phyloP scores from a whole-genome alignment of 2,888 invertebrate species.

The Poecilobothrus nobilitatus region DNA sequence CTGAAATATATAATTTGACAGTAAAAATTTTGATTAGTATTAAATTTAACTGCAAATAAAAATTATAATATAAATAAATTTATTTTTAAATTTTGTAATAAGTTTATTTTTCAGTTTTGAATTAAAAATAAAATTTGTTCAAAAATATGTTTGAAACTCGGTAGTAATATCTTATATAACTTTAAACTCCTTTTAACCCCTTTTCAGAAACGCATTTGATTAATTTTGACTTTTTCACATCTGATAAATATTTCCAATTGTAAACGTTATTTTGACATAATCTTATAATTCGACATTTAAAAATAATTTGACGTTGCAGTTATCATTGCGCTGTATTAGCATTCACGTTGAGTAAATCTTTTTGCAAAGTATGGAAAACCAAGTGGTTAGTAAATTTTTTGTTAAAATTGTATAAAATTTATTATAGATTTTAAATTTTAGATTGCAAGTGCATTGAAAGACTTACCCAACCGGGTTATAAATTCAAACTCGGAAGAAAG shows the following conservation, averaged over 20 bases:
- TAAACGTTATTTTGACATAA: not conserved
- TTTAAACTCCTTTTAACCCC: no score
- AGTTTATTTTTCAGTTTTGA: no score
- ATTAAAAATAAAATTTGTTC: no score
- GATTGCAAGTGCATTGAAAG: constrained; percentile 41
- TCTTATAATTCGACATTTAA: not conserved
- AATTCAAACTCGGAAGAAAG: constrained; percentile 37
- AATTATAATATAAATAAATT: no score
- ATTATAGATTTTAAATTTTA: constrained; percentile 28
- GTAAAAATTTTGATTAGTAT: no score
- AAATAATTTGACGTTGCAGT: not conserved
- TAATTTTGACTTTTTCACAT: not conserved
- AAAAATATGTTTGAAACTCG: no score
- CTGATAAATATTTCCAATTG: not conserved
- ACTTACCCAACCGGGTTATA: constrained; percentile 40
- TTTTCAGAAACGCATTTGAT: not conserved
- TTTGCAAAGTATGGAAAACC: not conserved
- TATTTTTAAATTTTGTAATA: no score
- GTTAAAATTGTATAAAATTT: constrained; percentile 7
- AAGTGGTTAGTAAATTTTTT: constrained; percentile 15
- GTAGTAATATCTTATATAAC: no score
- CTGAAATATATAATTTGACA: no score
- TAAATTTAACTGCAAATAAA: no score
- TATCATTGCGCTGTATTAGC: not conserved
- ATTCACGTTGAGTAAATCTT: not conserved